phyloP scores from a whole-genome alignment of 2,888 invertebrate genomes.

The Tenthredo livida region DNA sequence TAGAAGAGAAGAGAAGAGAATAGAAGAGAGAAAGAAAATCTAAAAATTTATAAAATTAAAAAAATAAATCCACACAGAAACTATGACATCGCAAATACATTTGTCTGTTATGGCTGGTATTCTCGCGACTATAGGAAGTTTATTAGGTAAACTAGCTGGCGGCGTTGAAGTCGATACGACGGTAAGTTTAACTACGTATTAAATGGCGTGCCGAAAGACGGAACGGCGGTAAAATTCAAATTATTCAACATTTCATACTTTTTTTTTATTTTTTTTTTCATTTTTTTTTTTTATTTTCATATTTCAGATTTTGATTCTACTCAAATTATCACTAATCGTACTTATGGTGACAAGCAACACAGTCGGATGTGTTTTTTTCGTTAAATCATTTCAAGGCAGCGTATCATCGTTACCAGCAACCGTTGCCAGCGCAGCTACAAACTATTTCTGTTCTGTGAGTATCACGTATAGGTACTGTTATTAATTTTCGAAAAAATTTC shows the following conservation, averaged over 20 bases:
- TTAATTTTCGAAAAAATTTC: background rate
- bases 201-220: slow-evolving; percentile 24
- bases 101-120: slow-evolving; percentile 82
- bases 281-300: background rate
- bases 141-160: slow-evolving; percentile 84
- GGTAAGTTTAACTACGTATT: background rate
- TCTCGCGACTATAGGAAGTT: slow-evolving; percentile 83
- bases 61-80: background rate
- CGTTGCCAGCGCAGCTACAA: slow-evolving; percentile 83
- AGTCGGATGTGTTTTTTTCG: slow-evolving; percentile 82
- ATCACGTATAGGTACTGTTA: slow-evolving; percentile 66
- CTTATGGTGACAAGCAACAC: slow-evolving; percentile 83
- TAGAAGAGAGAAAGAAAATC: background rate
- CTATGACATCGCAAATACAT: slow-evolving; percentile 60
- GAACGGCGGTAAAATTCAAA: slow-evolving; percentile 63
- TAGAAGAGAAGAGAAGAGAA: background rate
- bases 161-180: slow-evolving; percentile 58
- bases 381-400: slow-evolving; percentile 82
- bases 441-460: slow-evolving; percentile 84
- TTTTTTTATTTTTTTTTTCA: background rate
- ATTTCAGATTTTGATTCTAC: slow-evolving; percentile 65
- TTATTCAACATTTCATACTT: slow-evolving; percentile 25
- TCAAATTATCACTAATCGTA: slow-evolving; percentile 74
- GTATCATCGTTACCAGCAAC: slow-evolving; percentile 83
- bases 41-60: background rate